These are phyloP conservation scores for Myotis findleyi DNA, from an alignment of 2,797 vertebrate genomes.

Conservation along the genomic window DNA sequence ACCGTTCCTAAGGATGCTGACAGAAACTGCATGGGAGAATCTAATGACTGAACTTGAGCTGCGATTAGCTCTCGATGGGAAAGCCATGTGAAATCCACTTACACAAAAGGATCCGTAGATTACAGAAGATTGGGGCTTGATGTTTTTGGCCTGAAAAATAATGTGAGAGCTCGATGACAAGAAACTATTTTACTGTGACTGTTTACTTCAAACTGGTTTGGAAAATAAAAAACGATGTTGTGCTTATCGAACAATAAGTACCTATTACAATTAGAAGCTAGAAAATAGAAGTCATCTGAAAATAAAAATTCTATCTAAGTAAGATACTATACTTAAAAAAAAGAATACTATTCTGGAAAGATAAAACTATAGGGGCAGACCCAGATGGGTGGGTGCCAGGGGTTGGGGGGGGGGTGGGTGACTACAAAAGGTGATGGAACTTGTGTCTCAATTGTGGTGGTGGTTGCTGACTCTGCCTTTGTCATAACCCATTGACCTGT, in stretches of 20 bases:
- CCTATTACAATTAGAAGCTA: background rate
- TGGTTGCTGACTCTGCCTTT: background rate
- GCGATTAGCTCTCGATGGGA: background rate
- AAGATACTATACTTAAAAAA: background rate
- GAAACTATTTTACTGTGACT: background rate
- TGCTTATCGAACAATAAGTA: background rate
- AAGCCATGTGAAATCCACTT: background rate
- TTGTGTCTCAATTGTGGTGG: background rate
- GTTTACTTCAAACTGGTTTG: background rate
- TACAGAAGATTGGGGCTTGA: background rate
- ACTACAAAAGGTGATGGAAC: background rate
- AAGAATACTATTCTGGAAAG: background rate
- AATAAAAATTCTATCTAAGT: background rate
- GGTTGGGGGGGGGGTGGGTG: fast-evolving
- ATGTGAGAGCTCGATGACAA: background rate
- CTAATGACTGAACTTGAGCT: background rate
- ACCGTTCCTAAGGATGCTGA: background rate
- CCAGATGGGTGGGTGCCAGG: background rate
- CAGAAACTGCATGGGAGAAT: slow-evolving; percentile 41
- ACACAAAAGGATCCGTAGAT: background rate
- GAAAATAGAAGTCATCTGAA: background rate
- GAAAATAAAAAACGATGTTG: background rate
- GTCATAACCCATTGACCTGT: background rate
- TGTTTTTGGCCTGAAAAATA: background rate
- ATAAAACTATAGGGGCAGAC: background rate